Evolutionary conservation across 2,888 invertebrate species (phyloP).

Genomic region (Acanthopleura granulata): DNA sequence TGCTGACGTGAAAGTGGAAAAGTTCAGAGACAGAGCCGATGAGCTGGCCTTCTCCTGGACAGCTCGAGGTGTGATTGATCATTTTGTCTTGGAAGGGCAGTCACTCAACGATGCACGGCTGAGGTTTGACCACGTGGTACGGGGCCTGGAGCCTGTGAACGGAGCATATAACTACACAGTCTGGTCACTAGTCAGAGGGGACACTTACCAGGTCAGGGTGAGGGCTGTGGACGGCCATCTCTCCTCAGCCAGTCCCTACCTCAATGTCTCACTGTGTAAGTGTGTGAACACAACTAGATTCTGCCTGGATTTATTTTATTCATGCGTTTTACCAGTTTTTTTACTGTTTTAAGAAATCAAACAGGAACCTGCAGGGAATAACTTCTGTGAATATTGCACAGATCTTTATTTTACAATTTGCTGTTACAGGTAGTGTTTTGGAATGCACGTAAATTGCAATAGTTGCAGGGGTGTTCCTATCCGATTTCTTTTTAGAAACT

Average conservation of each 20-base stretch:
- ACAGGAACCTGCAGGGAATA: too few species aligned
- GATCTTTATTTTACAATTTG: too few species aligned
- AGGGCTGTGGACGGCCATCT: neutral
- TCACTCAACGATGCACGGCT: neutral
- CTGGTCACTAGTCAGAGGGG: neutral
- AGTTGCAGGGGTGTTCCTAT: too few species aligned
- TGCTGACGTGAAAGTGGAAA: neutral
- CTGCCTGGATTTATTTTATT: too few species aligned
- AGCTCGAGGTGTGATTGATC: neutral
- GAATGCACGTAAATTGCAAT: too few species aligned
- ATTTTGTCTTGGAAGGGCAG: conserved; percentile 2
- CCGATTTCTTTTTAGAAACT: too few species aligned
- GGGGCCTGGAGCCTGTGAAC: neutral
- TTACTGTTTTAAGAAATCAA: too few species aligned
- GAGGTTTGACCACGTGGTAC: neutral
- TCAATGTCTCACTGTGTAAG: conserved; percentile 1
- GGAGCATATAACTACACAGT: neutral
- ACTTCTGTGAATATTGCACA: too few species aligned
- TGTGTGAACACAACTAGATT: neutral
- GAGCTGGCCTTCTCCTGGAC: neutral
- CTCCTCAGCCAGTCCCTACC: neutral
- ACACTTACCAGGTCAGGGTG: neutral
- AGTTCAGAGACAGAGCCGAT: neutral
- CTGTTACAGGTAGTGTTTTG: too few species aligned
- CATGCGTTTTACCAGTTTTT: too few species aligned